Evolutionary conservation across 2,113 vertebrate genomes (phyloP).

Genomic region (Xiphophorus hellerii): DNA sequence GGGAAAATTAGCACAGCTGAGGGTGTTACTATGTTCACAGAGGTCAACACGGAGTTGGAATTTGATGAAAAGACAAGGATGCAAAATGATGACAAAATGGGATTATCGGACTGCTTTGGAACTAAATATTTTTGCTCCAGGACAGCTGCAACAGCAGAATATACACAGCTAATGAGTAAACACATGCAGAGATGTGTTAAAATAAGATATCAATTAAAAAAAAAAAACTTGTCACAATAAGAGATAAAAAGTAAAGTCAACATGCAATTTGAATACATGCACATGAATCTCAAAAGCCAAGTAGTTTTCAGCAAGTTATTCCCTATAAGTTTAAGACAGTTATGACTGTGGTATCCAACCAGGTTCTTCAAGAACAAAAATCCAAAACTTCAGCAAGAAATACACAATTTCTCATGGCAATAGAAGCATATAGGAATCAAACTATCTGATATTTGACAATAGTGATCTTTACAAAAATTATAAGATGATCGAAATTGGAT

Average conservation of each 20-base stretch:
- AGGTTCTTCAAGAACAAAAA: neutral
- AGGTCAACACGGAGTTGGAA: conserved; percentile 40
- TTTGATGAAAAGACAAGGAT: conserved; percentile 49
- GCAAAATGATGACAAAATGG: conserved; percentile 32
- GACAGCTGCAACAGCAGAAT: conserved; percentile 31
- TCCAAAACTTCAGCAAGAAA: neutral
- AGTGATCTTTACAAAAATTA: neutral
- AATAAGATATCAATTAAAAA: neutral
- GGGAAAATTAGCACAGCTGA: conserved; percentile 24
- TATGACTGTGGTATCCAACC: neutral
- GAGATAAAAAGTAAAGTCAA: neutral
- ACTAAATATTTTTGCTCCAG: conserved; percentile 44
- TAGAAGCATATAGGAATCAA: neutral
- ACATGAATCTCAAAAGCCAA: neutral
- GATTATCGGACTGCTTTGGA: conserved; percentile 46
- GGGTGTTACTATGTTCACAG: conserved; percentile 33
- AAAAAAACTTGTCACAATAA: neutral
- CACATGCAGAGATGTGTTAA: neutral
- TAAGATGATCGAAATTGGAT: neutral
- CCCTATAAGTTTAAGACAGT: neutral
- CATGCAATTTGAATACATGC: neutral
- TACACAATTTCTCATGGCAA: neutral
- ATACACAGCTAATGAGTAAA: conserved; percentile 13
- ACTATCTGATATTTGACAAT: conserved; percentile 1
- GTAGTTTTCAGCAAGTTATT: neutral